phyloP scores from a whole-genome alignment of 1,140 invertebrate genomes.

The Dendroctonus valens region DNA sequence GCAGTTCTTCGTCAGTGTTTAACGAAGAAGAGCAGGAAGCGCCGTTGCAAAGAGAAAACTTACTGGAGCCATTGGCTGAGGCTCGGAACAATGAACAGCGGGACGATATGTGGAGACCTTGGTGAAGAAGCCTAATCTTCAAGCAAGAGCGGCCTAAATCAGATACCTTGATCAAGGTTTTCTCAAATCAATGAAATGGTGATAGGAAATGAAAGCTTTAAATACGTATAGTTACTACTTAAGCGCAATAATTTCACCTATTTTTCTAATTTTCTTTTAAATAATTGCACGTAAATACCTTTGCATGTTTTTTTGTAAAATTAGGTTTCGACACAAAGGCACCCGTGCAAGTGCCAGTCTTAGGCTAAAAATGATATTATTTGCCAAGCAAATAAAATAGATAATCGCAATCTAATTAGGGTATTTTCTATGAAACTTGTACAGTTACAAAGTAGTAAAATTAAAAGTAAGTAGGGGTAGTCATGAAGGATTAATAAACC shows the following conservation, averaged over 20 bases:
- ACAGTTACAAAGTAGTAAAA: no score
- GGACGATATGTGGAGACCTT: conserved; percentile 45
- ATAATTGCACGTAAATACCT: neutral
- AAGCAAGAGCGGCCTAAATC: neutral
- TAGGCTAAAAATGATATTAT: no score
- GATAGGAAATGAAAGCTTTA: neutral
- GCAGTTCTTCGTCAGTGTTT: neutral
- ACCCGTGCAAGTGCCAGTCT: no score
- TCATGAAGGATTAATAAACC: no score
- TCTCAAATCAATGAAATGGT: neutral
- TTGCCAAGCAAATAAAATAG: no score
- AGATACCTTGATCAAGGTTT: neutral
- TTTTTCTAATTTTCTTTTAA: neutral
- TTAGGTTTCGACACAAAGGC: no score
- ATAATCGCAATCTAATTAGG: no score
- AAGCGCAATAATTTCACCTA: neutral
- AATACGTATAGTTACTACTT: neutral
- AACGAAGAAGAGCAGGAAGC: conserved; percentile 4
- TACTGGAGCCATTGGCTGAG: conserved; percentile 3
- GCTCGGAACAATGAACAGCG: conserved; percentile 16
- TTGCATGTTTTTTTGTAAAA: no score
- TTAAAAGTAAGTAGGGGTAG: no score
- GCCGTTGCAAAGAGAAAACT: neutral
- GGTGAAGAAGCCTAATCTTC: conserved; percentile 28
- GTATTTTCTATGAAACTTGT: no score